A percentile compares a stretch with the other conserved stretches of the same genome.
These are phyloP conservation scores for Halichoeres trimaculatus DNA, from an alignment of 2,113 vertebrate genomes.

Conservation along the genomic window DNA sequence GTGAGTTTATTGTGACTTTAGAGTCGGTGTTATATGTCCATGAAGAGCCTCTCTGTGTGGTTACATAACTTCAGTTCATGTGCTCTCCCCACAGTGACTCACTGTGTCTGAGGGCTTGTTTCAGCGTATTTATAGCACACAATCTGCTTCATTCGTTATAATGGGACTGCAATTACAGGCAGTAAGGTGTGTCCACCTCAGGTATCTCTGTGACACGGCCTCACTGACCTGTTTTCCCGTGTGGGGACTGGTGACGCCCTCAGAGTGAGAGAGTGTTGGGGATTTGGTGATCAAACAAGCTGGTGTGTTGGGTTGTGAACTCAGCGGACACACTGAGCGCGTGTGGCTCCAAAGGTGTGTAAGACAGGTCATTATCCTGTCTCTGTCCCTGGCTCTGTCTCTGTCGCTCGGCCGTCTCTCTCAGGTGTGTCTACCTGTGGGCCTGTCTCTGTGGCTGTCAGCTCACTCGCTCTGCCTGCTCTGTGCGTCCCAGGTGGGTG, in stretches of 20 bases:
- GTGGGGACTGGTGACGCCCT: background rate
- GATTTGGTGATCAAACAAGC: no score
- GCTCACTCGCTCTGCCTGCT: constrained; percentile 36
- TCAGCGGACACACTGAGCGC: background rate
- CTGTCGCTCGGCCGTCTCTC: constrained; percentile 58
- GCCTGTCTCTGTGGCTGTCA: constrained; percentile 49
- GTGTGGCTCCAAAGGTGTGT: constrained; percentile 4
- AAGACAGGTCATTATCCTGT: background rate
- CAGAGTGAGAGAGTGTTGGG: no score
- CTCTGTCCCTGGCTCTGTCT: no score
- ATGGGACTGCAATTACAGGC: background rate
- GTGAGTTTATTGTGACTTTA: background rate
- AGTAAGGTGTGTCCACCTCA: constrained; percentile 16
- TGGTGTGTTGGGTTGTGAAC: background rate
- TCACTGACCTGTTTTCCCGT: background rate
- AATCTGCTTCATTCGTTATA: background rate
- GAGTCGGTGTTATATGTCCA: background rate
- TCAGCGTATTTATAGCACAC: background rate
- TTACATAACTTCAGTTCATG: background rate
- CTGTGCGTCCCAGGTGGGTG: constrained; percentile 41
- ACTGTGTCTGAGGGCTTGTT: background rate
- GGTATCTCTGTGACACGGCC: background rate
- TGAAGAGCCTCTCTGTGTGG: background rate
- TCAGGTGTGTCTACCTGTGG: constrained; percentile 77
- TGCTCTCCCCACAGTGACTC: constrained; percentile 17